These are phyloP conservation scores for Dipodomys merriami DNA, from an alignment of 2,113 vertebrate genomes.

Conservation along the genomic window DNA sequence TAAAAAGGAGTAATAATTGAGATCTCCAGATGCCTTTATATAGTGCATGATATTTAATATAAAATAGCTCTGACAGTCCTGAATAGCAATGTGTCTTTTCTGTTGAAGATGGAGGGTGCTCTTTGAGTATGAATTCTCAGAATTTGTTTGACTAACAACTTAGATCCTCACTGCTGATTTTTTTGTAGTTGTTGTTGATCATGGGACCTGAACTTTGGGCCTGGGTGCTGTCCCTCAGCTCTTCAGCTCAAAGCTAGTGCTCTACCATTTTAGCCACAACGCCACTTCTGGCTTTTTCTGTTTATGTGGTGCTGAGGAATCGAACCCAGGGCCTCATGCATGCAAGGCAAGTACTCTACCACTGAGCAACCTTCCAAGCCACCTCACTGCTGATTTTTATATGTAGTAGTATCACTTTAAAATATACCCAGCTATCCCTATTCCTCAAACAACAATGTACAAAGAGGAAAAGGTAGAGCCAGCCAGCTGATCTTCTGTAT, in stretches of 20 bases:
- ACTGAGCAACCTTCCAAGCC: no score
- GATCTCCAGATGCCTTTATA: conserved; percentile 15
- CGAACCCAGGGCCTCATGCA: no score
- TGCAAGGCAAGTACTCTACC: no score
- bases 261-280: no score
- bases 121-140: neutral
- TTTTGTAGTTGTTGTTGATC: no score
- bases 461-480: conserved; percentile 25
- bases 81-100: neutral
- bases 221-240: no score
- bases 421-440: neutral
- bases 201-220: no score
- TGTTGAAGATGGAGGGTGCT: neutral
- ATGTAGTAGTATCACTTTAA: neutral
- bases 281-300: no score
- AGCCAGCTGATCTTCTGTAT: neutral
- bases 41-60: conserved; percentile 17
- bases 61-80: neutral
- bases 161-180: neutral
- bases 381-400: conserved; percentile 1
- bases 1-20: conserved; percentile 57
- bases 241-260: no score
- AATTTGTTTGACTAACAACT: neutral
- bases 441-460: conserved; percentile 4
- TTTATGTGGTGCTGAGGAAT: no score